Base-by-base conservation (phyloP, 2,888 invertebrate species). In the Danaus chrysippus region DNA sequence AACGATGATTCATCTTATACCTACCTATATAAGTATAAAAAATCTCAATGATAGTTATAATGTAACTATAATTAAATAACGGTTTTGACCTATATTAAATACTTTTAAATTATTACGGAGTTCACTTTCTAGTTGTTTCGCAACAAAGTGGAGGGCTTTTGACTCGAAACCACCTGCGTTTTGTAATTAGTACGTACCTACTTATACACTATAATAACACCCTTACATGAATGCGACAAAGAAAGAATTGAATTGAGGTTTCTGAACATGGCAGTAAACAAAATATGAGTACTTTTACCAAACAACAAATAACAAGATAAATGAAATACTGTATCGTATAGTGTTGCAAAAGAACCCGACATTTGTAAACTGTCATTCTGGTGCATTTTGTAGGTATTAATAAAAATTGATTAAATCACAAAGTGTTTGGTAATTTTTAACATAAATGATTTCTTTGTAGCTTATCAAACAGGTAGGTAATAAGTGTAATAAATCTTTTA, bases 101-200 rank as follows among this genome's bases (percentile, higher is more conserved):
- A 17, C 10, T 49, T 49, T 10, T 49, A 17, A 53, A 52, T 55
- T 55, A 49, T 56, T 46, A 58, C 63, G 17, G n/a, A 58, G 44
- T 34, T 23, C 34, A 59, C 59, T 53, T 53, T 61, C 42, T 61
- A 59, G 62, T 66, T 61, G 64, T 69, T 70, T 62, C 62, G 66
- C 66, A 69, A 71, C 65, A 66, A 63, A 67, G 70, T 67, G 56
- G 59, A 66, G 66, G 67, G 67, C 58, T 57, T 55, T 65, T 69
- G 70, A 66, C 64, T 70, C 56, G 54, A 56, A 61, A 59, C 64
- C 71, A 70, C 70, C 70, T 71, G 71, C 68, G n/a, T 64, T 63
- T 65, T 66, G 67, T 70, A 70, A 71, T 71, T 68, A 70, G 60
- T 66, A 62, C 57, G 60, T 67, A 63, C 59, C 58, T 65, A 64